phyloP scores from a whole-genome alignment of 2,888 invertebrate species.

The Drymonia ruficornis region DNA sequence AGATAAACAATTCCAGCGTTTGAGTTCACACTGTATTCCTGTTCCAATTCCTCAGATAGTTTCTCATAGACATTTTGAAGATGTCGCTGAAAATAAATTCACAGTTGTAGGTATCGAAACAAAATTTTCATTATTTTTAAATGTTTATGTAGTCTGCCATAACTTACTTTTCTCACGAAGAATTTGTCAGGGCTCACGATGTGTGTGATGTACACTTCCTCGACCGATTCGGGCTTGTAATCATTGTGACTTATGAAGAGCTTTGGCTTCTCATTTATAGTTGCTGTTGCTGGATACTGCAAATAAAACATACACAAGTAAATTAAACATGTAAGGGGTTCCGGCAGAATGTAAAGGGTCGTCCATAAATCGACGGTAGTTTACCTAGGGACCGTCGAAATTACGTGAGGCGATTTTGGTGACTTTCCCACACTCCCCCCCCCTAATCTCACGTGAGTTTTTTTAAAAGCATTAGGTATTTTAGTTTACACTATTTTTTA shows the following conservation, averaged over 20 bases:
- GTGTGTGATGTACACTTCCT: conserved; percentile 83
- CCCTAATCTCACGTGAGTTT: no score
- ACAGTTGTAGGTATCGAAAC: background rate
- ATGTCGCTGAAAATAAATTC: conserved; percentile 49
- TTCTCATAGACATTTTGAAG: conserved; percentile 63
- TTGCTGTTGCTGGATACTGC: conserved; percentile 59
- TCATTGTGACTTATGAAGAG: conserved; percentile 60
- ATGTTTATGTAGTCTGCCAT: no score
- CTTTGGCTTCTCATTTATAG: conserved; percentile 56
- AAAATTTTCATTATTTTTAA: no score
- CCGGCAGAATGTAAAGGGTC: no score
- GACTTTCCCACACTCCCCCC: no score
- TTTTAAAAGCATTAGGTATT: no score
- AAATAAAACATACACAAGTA: conserved; percentile 29
- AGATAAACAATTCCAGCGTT: conserved; percentile 63
- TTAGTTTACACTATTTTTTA: no score
- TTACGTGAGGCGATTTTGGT: no score
- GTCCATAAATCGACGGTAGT: no score
- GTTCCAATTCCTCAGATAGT: conserved; percentile 74
- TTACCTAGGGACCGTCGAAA: no score
- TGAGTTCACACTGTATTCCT: conserved; percentile 58
- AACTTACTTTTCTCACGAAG: conserved; percentile 86
- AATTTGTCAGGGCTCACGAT: conserved; percentile 87
- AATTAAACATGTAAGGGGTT: no score
- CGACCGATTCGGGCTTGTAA: conserved; percentile 62